These are phyloP conservation scores for Tonatia bakeri DNA, from an alignment of 2,113 vertebrate genomes.

Conservation along the genomic window DNA sequence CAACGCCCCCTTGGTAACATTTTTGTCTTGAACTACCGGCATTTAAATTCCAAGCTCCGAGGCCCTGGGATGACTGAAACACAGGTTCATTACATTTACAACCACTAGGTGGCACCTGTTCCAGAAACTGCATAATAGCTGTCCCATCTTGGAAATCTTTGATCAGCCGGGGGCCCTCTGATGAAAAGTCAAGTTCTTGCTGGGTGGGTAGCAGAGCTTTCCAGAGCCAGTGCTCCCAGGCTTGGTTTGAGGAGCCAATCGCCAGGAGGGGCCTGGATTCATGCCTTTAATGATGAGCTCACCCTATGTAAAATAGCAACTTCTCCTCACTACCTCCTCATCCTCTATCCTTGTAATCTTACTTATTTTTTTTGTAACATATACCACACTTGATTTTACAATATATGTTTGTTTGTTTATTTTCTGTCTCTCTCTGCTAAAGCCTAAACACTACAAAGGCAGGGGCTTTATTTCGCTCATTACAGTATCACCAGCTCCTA, in stretches of 20 bases:
- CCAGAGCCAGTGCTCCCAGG: neutral
- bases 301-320: neutral
- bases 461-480: neutral
- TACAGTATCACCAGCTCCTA: neutral
- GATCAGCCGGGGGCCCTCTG: neutral
- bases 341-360: neutral
- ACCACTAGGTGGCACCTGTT: slow-evolving; percentile 45
- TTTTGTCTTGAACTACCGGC: neutral
- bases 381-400: neutral
- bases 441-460: neutral
- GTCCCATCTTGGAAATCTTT: neutral
- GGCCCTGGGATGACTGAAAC: neutral
- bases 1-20: neutral
- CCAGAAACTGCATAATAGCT: neutral
- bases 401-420: neutral
- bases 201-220: neutral
- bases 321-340: neutral
- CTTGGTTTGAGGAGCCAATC: neutral
- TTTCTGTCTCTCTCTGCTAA: neutral
- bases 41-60: neutral
- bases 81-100: neutral
- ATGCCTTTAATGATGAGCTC: neutral
- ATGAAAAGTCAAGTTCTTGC: neutral
- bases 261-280: neutral
- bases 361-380: neutral